Evolutionary conservation across 2,113 vertebrate genomes (phyloP).

Genomic region (Aegotheles bennettii): DNA sequence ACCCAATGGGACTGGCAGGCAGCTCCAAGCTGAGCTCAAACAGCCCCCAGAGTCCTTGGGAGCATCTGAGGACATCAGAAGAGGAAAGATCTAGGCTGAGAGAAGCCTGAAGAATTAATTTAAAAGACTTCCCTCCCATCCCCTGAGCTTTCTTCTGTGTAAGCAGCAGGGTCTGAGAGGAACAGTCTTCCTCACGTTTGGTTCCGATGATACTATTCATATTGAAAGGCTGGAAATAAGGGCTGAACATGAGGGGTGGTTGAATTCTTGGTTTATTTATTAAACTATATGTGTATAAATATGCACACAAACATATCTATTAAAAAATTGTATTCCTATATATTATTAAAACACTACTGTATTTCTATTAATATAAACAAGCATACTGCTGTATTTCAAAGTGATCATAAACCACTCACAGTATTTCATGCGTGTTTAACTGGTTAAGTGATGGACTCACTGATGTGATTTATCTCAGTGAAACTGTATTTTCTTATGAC

Average conservation of each 20-base stretch:
- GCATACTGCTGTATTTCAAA: not conserved
- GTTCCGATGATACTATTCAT: not conserved
- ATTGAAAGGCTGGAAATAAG: not conserved
- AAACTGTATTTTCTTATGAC: not conserved
- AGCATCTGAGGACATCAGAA: constrained; percentile 59
- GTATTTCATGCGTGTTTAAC: not conserved
- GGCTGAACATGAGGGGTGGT: rapidly evolving
- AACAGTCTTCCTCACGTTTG: not conserved
- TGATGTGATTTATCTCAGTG: not conserved
- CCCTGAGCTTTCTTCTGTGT: constrained; percentile 29
- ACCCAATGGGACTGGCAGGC: constrained; percentile 59
- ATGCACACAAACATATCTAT: not conserved
- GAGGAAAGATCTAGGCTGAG: constrained; percentile 24
- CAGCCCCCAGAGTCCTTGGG: constrained; percentile 41
- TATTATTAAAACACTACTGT: not conserved
- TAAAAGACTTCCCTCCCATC: not conserved
- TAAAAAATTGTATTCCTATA: not conserved
- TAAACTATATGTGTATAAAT: not conserved
- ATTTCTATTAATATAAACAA: not conserved
- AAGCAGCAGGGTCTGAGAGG: not conserved
- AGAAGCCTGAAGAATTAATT: constrained; percentile 33
- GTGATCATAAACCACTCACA: not conserved
- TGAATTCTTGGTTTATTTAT: not conserved
- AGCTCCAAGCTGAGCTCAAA: not conserved
- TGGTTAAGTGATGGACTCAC: not conserved